phyloP scores from a whole-genome alignment of 2,113 vertebrate species.

The Mobula hypostoma region DNA sequence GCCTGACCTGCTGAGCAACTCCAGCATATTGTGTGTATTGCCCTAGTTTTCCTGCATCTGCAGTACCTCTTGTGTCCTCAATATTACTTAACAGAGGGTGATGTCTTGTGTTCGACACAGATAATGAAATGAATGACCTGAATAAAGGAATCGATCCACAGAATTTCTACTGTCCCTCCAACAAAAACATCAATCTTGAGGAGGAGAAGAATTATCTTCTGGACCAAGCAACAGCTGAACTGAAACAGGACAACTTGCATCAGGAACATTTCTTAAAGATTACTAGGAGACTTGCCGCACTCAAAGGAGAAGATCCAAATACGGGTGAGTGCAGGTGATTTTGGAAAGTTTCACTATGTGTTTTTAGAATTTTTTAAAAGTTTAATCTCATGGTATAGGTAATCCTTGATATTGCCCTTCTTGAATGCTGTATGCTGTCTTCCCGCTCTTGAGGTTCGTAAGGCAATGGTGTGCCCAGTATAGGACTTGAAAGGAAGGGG shows the following conservation, averaged over 20 bases:
- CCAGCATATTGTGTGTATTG: too few species aligned
- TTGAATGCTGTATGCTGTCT: neutral
- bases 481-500: neutral
- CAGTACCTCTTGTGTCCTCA: too few species aligned
- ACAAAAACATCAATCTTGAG: constrained; percentile 58
- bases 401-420: neutral
- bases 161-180: constrained; percentile 53
- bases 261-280: constrained; percentile 73
- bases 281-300: constrained; percentile 71
- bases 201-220: constrained; percentile 73
- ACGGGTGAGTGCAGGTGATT: constrained; percentile 58
- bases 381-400: neutral
- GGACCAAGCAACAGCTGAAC: constrained; percentile 69
- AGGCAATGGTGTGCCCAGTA: neutral
- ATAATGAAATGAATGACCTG: constrained; percentile 70
- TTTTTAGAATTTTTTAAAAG: neutral
- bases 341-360: neutral
- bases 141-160: constrained; percentile 52
- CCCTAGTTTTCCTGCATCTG: too few species aligned
- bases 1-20: too few species aligned
- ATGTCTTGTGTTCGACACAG: constrained; percentile 47
- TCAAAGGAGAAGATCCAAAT: constrained; percentile 78
- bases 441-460: neutral
- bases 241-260: constrained; percentile 66
- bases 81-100: neutral